Percentiles rank a stretch among this genome's conserved stretches.
phyloP scores from a whole-genome alignment of 2,888 invertebrate genomes.

The Lycophotia porphyrea region DNA sequence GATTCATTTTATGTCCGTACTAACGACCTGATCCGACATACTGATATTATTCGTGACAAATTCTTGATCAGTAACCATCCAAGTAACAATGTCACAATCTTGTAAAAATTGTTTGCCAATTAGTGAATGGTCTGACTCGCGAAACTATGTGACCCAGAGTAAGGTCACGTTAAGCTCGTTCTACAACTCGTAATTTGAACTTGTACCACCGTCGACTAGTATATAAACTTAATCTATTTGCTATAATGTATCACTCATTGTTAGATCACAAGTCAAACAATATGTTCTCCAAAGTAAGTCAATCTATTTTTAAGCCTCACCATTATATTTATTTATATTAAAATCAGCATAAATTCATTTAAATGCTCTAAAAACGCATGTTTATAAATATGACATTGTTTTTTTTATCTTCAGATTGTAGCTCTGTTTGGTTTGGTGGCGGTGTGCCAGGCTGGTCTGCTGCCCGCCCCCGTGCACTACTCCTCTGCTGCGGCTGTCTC shows the following conservation, averaged over 20 bases:
- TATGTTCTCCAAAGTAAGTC: slow-evolving; percentile 68
- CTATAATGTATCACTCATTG: slow-evolving; percentile 69
- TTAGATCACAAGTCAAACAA: slow-evolving; percentile 72
- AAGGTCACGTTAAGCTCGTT: slow-evolving; percentile 50
- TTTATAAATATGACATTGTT: neutral
- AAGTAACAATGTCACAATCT: neutral
- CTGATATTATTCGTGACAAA: neutral
- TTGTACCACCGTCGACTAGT: slow-evolving; percentile 49
- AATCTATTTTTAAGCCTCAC: neutral
- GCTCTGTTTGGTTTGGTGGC: slow-evolving; percentile 76
- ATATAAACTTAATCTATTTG: slow-evolving; percentile 47
- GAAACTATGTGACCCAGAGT: slow-evolving; percentile 45
- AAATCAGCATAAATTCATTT: neutral
- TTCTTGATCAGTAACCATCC: neutral
- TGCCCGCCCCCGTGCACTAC: slow-evolving; percentile 77
- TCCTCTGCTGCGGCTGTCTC: slow-evolving; percentile 77
- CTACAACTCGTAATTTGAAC: slow-evolving; percentile 36
- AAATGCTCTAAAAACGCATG: neutral
- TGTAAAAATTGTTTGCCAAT: slow-evolving; percentile 29
- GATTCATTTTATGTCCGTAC: too few species aligned
- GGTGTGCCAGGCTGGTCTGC: slow-evolving; percentile 76
- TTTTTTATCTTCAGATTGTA: slow-evolving; percentile 75
- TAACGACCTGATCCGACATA: too few species aligned
- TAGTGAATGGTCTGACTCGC: slow-evolving; percentile 42
- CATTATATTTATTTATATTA: neutral